These are phyloP conservation scores for Danio tinwini DNA, from an alignment of 2,797 vertebrate species.

Conservation along the genomic window DNA sequence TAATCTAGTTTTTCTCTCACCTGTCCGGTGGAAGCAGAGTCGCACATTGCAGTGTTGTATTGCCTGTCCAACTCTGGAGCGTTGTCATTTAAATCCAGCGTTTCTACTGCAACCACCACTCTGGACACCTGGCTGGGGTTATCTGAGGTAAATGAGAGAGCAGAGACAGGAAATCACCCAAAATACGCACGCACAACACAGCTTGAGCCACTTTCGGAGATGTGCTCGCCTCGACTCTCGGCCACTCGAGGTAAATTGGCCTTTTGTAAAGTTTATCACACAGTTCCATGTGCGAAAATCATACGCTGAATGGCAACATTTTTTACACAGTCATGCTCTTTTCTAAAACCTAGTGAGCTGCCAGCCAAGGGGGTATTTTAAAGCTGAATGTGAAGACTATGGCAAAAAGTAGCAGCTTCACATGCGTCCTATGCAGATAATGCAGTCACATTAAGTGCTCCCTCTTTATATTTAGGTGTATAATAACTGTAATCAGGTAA, in stretches of 20 bases:
- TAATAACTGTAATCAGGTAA: too few relatives aligned
- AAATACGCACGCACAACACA: slow-evolving; percentile 13
- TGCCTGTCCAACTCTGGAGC: slow-evolving; percentile 86
- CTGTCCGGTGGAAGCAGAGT: slow-evolving; percentile 84
- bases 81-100: slow-evolving; percentile 90
- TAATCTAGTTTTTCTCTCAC: slow-evolving; percentile 69
- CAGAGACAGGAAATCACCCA: slow-evolving; percentile 21
- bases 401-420: slow-evolving; percentile 5
- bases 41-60: slow-evolving; percentile 88
- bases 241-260: slow-evolving; percentile 4
- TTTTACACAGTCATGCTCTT: slow-evolving; percentile 20
- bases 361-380: not conserved
- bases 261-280: slow-evolving; percentile 17
- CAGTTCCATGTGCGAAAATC: not conserved
- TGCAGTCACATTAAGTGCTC: too few relatives aligned
- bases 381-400: not conserved
- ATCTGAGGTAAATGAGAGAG: slow-evolving; percentile 73
- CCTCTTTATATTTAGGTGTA: too few relatives aligned
- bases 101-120: slow-evolving; percentile 85
- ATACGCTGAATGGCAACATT: slow-evolving; percentile 11
- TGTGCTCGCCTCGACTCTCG: slow-evolving; percentile 2
- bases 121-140: slow-evolving; percentile 87
- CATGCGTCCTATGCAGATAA: not conserved
- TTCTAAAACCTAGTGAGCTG: not conserved
- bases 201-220: slow-evolving; percentile 3